These are phyloP conservation scores for Thunnus maccoyii DNA, from an alignment of 2,113 vertebrate species.

Conservation along the genomic window DNA sequence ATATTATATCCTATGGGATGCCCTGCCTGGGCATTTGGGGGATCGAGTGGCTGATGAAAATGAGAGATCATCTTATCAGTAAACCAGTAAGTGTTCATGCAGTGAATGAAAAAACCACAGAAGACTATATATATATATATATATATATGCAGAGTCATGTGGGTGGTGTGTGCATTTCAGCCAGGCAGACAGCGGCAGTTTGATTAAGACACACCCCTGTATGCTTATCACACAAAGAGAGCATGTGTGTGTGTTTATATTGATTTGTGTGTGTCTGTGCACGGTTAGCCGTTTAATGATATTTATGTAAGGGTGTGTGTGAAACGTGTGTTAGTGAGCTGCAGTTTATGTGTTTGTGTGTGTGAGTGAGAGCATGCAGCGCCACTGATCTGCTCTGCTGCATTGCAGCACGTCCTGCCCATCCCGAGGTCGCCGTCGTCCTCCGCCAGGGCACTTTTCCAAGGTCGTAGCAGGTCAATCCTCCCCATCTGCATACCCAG, in stretches of 20 bases:
- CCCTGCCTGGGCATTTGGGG: slow-evolving; percentile 17
- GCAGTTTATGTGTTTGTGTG: slow-evolving; percentile 45
- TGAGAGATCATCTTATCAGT: slow-evolving; percentile 49
- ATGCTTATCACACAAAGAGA: slow-evolving; percentile 23
- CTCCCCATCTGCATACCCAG: slow-evolving; percentile 76
- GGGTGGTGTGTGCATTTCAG: slow-evolving; percentile 30
- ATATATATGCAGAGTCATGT: slow-evolving; percentile 52
- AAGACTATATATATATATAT: not conserved
- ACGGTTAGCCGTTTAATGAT: slow-evolving; percentile 15
- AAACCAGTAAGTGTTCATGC: slow-evolving; percentile 30
- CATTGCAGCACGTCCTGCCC: slow-evolving; percentile 84
- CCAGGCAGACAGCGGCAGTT: slow-evolving; percentile 43
- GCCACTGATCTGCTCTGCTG: slow-evolving; percentile 81
- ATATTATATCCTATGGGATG: slow-evolving; percentile 48
- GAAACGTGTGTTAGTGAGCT: slow-evolving; percentile 35
- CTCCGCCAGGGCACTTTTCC: slow-evolving; percentile 73
- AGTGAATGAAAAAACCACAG: not conserved
- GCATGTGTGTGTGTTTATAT: slow-evolving; percentile 17
- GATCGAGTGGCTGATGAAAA: slow-evolving; percentile 41
- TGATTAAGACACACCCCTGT: slow-evolving; percentile 67
- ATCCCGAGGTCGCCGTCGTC: slow-evolving; percentile 73
- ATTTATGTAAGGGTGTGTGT: slow-evolving; percentile 27
- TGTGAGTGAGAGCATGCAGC: slow-evolving; percentile 64
- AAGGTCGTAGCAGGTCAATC: slow-evolving; percentile 81
- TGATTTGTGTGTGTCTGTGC: slow-evolving; percentile 45